Evolutionary conservation across 2,888 invertebrate genomes (phyloP).

Genomic region (Pollenia labialis): DNA sequence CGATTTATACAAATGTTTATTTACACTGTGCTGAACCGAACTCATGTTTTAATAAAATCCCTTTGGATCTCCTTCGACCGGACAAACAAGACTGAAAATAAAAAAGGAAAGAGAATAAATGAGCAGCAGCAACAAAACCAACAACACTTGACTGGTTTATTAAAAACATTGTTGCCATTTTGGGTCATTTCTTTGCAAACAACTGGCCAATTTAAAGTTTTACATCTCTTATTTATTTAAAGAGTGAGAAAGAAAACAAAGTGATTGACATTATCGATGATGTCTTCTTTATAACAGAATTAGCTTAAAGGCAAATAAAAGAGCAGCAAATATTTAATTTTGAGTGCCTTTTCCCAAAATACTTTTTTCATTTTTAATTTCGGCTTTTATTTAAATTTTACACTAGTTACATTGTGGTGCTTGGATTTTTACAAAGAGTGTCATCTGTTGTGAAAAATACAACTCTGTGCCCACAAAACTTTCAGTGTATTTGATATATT

Average conservation of each 20-base stretch:
- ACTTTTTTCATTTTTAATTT: background rate
- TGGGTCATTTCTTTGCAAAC: background rate
- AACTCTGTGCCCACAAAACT: no score
- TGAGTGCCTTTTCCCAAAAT: background rate
- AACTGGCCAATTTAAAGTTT: background rate
- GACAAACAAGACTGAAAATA: slow-evolving; percentile 42
- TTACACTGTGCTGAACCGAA: slow-evolving; percentile 39
- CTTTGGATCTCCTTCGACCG: slow-evolving; percentile 53
- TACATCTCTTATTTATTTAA: background rate
- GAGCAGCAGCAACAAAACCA: slow-evolving; percentile 19
- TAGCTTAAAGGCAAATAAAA: no score
- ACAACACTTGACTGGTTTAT: slow-evolving; percentile 46
- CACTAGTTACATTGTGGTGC: no score
- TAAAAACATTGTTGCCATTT: slow-evolving; percentile 41
- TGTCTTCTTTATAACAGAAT: background rate
- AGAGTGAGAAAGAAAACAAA: background rate
- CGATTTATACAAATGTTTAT: slow-evolving; percentile 54
- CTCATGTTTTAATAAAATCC: slow-evolving; percentile 57
- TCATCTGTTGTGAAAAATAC: no score
- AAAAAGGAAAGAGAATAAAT: slow-evolving; percentile 9
- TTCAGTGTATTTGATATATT: no score
- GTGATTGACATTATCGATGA: slow-evolving; percentile 13
- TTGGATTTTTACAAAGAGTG: no score
- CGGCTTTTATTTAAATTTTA: background rate
- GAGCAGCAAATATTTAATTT: no score